These are phyloP conservation scores for Colletes collaris DNA, from an alignment of 2,888 invertebrate species.

Conservation along the genomic window DNA sequence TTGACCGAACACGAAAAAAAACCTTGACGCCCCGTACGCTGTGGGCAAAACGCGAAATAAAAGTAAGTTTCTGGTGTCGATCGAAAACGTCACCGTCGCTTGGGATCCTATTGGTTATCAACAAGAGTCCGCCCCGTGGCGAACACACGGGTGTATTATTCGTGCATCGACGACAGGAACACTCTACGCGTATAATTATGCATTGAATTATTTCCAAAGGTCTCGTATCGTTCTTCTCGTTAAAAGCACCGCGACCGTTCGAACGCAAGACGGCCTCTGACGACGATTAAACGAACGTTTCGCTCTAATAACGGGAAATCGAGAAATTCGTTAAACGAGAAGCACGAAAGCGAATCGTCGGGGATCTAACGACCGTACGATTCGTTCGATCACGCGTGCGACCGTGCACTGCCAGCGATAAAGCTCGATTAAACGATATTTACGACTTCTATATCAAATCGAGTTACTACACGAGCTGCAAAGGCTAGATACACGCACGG, in stretches of 20 bases:
- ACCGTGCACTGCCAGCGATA: conserved; percentile 34
- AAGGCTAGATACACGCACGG: conserved; percentile 4
- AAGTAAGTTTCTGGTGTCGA: conserved; percentile 14
- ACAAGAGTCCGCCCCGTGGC: conserved; percentile 3
- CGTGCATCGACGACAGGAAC: conserved; percentile 6
- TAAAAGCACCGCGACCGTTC: conserved; percentile 23
- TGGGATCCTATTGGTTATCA: conserved; percentile 30
- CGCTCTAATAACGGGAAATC: conserved; percentile 57
- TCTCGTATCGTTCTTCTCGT: conserved; percentile 32
- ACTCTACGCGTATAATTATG: conserved; percentile 19
- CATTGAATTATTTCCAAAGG: conserved; percentile 44
- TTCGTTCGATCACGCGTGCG: conserved; percentile 47
- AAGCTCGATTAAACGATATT: conserved; percentile 48
- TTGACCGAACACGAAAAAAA: conserved; percentile 37
- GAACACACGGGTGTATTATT: neutral
- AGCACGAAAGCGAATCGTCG: conserved; percentile 49
- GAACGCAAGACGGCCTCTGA: conserved; percentile 4
- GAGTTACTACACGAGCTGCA: conserved; percentile 18
- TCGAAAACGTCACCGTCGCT: conserved; percentile 20
- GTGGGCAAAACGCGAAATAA: conserved; percentile 23
- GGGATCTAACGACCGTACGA: conserved; percentile 36
- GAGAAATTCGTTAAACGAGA: conserved; percentile 50
- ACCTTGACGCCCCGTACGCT: conserved; percentile 4
- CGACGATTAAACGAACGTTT: conserved; percentile 46
- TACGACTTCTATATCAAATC: conserved; percentile 30